phyloP scores from a whole-genome alignment of 92 coral and sea anemone species.

The Plumapathes pennacea region DNA sequence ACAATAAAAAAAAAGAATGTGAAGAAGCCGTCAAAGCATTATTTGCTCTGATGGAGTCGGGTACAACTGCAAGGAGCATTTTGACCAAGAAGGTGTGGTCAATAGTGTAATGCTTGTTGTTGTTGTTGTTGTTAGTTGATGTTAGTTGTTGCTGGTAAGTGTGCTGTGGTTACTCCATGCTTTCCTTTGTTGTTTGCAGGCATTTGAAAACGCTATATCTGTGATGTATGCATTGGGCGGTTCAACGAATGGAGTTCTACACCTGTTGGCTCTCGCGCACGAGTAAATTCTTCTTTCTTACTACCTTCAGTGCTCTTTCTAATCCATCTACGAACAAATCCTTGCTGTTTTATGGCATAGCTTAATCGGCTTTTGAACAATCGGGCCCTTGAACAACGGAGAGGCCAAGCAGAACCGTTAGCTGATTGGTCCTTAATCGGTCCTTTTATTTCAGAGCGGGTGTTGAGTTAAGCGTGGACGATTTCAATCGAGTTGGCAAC shows the following conservation, averaged over 20 bases:
- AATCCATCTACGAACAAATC: too few relatives aligned
- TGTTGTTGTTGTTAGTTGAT: not conserved
- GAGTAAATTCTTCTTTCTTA: constrained; percentile 45
- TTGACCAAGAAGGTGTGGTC: constrained; percentile 61
- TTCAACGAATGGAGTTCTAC: constrained; percentile 83
- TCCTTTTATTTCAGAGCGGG: constrained; percentile 61
- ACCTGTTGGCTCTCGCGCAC: constrained; percentile 78
- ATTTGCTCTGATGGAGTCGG: constrained; percentile 67
- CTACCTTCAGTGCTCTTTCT: too few relatives aligned
- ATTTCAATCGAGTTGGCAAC: constrained; percentile 66
- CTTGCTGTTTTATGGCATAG: too few relatives aligned
- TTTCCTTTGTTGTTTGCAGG: constrained; percentile 24
- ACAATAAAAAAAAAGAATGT: constrained; percentile 62
- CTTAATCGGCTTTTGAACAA: too few relatives aligned
- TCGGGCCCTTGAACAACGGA: too few relatives aligned
- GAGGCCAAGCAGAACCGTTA: too few relatives aligned
- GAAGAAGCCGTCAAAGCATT: constrained; percentile 69
- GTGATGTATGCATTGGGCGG: constrained; percentile 86
- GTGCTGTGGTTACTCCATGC: not conserved
- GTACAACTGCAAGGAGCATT: constrained; percentile 60
- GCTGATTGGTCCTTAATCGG: too few relatives aligned
- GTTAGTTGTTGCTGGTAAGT: not conserved
- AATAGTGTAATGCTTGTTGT: too few relatives aligned
- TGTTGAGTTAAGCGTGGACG: constrained; percentile 60
- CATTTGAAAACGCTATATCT: constrained; percentile 83